Evolutionary conservation across 2,113 vertebrate genomes (phyloP).

Genomic region (Cyphomyrus discorhynchus): DNA sequence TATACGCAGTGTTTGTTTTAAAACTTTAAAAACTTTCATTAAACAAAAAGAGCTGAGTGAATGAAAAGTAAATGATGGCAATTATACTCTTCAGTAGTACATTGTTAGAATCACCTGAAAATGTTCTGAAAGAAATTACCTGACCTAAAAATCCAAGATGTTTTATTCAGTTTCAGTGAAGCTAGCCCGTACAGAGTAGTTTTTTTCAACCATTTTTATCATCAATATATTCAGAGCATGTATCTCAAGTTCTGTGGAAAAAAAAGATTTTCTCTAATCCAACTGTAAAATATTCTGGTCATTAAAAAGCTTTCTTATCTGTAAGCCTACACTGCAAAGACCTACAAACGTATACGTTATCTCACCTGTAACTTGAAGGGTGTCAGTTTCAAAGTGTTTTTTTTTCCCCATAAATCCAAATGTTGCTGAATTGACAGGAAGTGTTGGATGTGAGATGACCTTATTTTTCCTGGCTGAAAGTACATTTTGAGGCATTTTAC

Average conservation of each 20-base stretch:
- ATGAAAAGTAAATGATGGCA: not conserved
- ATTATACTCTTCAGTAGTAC: not conserved
- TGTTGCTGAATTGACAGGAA: conserved; percentile 1
- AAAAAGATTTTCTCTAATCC: conserved; percentile 4
- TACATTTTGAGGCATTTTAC: not conserved
- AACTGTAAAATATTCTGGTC: not conserved
- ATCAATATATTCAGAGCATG: not conserved
- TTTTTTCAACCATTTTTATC: not conserved
- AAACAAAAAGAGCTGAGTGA: not conserved
- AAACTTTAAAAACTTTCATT: not conserved
- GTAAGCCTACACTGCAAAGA: not conserved
- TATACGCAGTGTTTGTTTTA: not conserved
- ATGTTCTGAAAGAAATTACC: not conserved
- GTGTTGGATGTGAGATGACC: not conserved
- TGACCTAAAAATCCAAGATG: not conserved
- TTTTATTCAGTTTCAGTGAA: not conserved
- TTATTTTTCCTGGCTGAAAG: not conserved
- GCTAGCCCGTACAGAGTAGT: not conserved
- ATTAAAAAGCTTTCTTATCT: conserved; percentile 8
- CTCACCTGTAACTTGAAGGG: conserved; percentile 3
- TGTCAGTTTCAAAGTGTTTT: not conserved
- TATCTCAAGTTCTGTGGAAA: not conserved
- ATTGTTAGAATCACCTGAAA: not conserved
- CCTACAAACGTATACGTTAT: not conserved
- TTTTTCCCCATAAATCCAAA: not conserved